These are phyloP conservation scores for Thalassophryne amazonica DNA, from an alignment of 2,797 vertebrate species.

Conservation along the genomic window DNA sequence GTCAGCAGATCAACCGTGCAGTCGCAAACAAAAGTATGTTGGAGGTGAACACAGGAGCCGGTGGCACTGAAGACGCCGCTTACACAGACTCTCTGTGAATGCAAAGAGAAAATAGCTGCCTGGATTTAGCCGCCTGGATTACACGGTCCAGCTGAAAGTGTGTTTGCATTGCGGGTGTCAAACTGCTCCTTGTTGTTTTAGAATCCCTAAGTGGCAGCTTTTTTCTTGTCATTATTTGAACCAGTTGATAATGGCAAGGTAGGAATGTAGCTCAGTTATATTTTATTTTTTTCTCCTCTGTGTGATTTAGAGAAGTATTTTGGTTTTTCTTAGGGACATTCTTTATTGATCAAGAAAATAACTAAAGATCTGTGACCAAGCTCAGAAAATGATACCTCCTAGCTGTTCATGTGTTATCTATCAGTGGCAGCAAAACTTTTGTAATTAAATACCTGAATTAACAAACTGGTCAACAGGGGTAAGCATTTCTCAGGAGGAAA, in stretches of 20 bases:
- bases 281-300: no score
- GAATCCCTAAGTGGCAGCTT: constrained; percentile 5
- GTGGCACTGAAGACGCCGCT: constrained; percentile 32
- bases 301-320: no score
- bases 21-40: constrained; percentile 48
- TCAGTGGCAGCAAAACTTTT: no score
- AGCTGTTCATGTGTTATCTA: no score
- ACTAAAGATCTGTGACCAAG: no score
- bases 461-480: no score
- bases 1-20: constrained; percentile 60
- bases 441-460: no score
- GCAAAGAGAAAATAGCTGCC: constrained; percentile 42
- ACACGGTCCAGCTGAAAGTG: constrained; percentile 42
- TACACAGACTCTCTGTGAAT: constrained; percentile 32
- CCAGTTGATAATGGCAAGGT: not conserved
- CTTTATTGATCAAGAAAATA: not conserved
- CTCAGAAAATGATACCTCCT: no score
- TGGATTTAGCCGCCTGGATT: constrained; percentile 56
- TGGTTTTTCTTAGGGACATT: no score
- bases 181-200: constrained; percentile 23
- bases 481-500: no score
- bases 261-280: not conserved
- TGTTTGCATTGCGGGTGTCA: constrained; percentile 51
- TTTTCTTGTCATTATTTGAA: constrained; percentile 6
- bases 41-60: constrained; percentile 44